Base-by-base conservation (phyloP, 2,113 vertebrate species). In the Grammomys surdaster region DNA sequence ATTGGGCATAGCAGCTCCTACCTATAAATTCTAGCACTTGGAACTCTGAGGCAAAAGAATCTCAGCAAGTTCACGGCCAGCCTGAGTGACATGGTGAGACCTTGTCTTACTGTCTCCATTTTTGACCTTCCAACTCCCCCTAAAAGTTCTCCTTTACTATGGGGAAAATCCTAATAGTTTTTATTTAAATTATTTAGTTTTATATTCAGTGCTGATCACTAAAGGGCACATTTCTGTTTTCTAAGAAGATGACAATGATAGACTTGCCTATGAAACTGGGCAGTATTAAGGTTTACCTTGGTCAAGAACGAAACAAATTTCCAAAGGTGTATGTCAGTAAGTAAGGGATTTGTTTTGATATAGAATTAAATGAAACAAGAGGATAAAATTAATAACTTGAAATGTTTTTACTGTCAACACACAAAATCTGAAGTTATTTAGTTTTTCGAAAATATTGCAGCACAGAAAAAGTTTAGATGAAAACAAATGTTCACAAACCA, bases 341-440 rank as follows among this genome's bases (percentile, higher is more conserved):
- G 22, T 33, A 58, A 51, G 28, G 69, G 2, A 78, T 63, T 86
- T 95, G n/a, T 73, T 95, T 97, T 91, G n/a, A 13, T 33, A 85
- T 78, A 90, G 77, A 98, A 96, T 0, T 67, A n/a, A 98, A 92
- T 0, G 92, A 60, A 93, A 63, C 33, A 70, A 88, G 78, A 87
- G 43, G 96, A 51, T 80, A 5, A 93, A 98, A 97, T 80, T 94
- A 69, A 92, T 95, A 97, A 96, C 96, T 84, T 95, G 82, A 97
- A 80, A 89, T 69, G 65, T 24, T 70, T 70, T 67, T 48, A 33
- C 40, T 86, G 28, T 67, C 16, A 86, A 98, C 92, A 96, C 70
- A 98, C 96, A 97, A 58, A 91, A 95, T 97, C 93, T 93, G 63
- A 72, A 92, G 93, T 96, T 98, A 0, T 28, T 73, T 69, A 67